A percentile compares a stretch with the other conserved stretches of the same genome.
These are phyloP conservation scores for Onychostruthus taczanowskii DNA, from an alignment of 2,113 vertebrate genomes.

Conservation along the genomic window DNA sequence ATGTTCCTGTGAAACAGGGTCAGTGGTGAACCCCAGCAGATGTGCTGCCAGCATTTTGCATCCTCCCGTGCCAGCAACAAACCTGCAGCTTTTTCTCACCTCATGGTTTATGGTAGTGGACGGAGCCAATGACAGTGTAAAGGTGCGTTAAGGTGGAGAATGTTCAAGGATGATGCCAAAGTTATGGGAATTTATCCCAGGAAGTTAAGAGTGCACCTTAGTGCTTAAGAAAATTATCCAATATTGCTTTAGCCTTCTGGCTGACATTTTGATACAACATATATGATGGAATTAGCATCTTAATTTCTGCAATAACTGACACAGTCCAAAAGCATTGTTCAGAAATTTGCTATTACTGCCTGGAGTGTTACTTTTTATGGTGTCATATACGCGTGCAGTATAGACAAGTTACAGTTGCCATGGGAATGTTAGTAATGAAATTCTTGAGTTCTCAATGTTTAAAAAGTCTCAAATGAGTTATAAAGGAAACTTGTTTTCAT, in stretches of 20 bases:
- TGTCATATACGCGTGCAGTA: background rate
- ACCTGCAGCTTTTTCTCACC: background rate
- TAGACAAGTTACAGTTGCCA: constrained; percentile 31
- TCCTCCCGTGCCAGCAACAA: background rate
- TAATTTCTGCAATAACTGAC: background rate
- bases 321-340: background rate
- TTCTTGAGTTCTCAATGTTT: constrained; percentile 33
- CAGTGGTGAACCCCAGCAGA: background rate
- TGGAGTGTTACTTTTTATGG: constrained; percentile 31
- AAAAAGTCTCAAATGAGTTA: constrained; percentile 40
- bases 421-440: constrained; percentile 54
- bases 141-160: background rate
- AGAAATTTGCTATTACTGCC: constrained; percentile 11
- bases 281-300: background rate
- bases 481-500: constrained; percentile 35
- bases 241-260: background rate
- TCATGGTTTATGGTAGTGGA: background rate
- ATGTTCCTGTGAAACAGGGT: background rate
- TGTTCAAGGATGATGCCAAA: background rate
- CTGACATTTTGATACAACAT: background rate
- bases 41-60: background rate
- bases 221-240: background rate
- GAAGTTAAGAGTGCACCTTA: background rate
- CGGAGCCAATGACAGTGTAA: background rate
- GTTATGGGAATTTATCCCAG: background rate